phyloP scores from a whole-genome alignment of 2,797 vertebrate genomes.

The Oreonectes daqikongensis region DNA sequence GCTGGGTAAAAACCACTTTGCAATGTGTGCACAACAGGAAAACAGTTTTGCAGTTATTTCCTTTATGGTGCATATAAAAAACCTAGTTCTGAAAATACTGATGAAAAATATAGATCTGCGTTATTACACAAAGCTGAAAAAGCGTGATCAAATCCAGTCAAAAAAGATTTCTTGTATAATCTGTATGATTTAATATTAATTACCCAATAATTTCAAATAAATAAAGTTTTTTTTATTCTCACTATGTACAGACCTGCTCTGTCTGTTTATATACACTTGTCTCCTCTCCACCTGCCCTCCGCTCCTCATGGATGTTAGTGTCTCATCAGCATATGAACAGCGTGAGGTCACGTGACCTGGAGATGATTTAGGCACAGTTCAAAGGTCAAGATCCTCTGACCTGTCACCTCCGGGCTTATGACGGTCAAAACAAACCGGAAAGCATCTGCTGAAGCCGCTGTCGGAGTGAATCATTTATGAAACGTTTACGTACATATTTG shows the following conservation, averaged over 20 bases:
- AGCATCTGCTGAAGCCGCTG: neutral
- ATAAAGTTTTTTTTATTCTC: too few relatives aligned
- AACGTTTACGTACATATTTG: too few relatives aligned
- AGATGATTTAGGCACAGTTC: constrained; percentile 54
- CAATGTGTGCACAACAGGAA: neutral
- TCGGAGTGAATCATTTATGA: constrained; percentile 10
- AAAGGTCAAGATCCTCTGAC: constrained; percentile 34
- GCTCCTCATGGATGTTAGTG: constrained; percentile 41
- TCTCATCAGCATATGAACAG: constrained; percentile 26
- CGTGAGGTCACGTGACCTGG: constrained; percentile 43
- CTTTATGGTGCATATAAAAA: neutral
- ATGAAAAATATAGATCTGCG: too few relatives aligned
- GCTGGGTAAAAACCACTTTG: neutral
- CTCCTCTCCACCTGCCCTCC: constrained; percentile 22
- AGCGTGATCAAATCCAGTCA: too few relatives aligned
- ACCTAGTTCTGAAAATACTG: neutral
- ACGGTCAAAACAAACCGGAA: neutral
- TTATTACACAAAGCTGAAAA: too few relatives aligned
- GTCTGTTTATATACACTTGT: constrained; percentile 28
- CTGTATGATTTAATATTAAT: too few relatives aligned
- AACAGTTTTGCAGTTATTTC: neutral
- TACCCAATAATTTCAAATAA: too few relatives aligned
- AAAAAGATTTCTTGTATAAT: too few relatives aligned
- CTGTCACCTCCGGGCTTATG: neutral
- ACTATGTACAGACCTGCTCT: constrained; percentile 27